Percentiles rank a stretch among this genome's conserved stretches.
These are phyloP conservation scores for Meriones unguiculatus DNA, from an alignment of 2,113 vertebrate genomes.

Conservation along the genomic window DNA sequence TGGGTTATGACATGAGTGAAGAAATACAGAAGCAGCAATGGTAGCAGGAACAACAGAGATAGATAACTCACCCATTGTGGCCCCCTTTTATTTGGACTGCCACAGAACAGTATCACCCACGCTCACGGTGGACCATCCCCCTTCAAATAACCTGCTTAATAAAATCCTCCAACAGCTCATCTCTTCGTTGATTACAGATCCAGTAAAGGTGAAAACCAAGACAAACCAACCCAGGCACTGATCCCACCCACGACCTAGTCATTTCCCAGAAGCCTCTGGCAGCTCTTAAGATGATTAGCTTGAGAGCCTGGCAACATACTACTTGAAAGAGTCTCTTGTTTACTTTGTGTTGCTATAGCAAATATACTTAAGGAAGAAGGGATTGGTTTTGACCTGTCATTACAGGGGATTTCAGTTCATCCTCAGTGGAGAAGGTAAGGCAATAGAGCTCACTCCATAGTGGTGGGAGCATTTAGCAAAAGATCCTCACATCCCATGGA, in stretches of 20 bases:
- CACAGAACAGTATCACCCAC: background rate
- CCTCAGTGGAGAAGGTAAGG: background rate
- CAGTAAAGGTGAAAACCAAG: background rate
- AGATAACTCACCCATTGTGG: too few relatives aligned
- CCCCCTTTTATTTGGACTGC: background rate
- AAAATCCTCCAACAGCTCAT: background rate
- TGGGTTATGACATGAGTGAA: background rate
- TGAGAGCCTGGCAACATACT: background rate
- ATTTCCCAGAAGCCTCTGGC: background rate
- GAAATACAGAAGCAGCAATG: too few relatives aligned
- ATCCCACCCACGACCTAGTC: background rate
- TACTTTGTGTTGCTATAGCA: background rate
- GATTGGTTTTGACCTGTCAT: background rate
- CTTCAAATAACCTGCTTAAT: background rate
- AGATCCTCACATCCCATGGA: background rate
- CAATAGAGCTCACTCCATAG: background rate
- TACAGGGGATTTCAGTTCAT: background rate
- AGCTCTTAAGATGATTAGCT: background rate
- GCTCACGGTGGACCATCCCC: too few relatives aligned
- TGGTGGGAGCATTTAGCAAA: background rate
- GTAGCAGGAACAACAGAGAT: background rate
- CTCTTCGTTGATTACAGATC: background rate
- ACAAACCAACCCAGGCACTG: background rate
- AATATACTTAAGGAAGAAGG: background rate
- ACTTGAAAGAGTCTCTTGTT: background rate